Evolutionary conservation across 92 coral and sea anemone genomes (phyloP).

Genomic region (Porites cylindrica): DNA sequence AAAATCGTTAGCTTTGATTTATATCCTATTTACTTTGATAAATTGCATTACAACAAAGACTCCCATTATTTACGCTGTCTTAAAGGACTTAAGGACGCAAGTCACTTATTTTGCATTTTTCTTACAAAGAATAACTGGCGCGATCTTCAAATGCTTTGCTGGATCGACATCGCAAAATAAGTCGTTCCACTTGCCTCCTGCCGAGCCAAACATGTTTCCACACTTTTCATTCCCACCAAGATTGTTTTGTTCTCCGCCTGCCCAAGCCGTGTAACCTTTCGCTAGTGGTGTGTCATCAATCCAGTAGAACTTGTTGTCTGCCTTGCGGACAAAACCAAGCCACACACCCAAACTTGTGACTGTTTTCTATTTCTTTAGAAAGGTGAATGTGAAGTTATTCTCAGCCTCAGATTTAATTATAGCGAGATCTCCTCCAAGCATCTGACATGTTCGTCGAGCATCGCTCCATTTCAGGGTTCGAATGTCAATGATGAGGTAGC

Average conservation of each 20-base stretch:
- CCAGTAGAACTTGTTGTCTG: slow-evolving; percentile 23
- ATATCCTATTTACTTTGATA: no score
- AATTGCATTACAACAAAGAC: no score
- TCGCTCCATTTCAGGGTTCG: slow-evolving; percentile 21
- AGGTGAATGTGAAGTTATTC: slow-evolving; percentile 1
- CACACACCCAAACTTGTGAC: not conserved
- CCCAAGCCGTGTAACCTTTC: slow-evolving; percentile 6
- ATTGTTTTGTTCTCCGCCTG: not conserved
- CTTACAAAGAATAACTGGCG: slow-evolving; percentile 28
- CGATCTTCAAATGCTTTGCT: not conserved
- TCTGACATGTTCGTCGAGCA: slow-evolving; percentile 24
- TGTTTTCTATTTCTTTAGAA: slow-evolving; percentile 1
- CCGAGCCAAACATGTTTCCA: not conserved
- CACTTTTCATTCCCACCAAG: not conserved
- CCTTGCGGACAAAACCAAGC: not conserved
- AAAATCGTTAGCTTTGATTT: no score
- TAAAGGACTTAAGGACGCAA: no score
- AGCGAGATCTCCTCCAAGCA: slow-evolving; percentile 17
- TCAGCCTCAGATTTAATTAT: not conserved
- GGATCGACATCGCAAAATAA: not conserved
- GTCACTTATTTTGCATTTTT: no score
- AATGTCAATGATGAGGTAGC: slow-evolving; percentile 11
- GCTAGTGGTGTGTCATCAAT: slow-evolving; percentile 18
- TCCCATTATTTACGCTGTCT: no score
- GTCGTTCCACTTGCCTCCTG: slow-evolving; percentile 24